Conservation (phyloP, 2,888 invertebrate genomes). For the Venusia cambrica region DNA sequence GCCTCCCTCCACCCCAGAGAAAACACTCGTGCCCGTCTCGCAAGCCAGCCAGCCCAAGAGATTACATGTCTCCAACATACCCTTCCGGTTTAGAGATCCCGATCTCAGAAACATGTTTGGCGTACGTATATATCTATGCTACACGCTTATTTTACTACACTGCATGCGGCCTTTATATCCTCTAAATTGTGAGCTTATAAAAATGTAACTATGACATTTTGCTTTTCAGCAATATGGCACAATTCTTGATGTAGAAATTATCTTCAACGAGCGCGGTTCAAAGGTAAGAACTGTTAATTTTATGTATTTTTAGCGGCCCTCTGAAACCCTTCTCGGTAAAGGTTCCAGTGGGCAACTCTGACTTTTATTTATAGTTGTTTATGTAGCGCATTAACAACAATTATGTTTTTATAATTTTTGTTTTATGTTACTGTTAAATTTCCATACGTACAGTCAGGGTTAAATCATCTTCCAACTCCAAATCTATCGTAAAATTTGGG, state of each 20-base stretch:
- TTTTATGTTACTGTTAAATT: neutral
- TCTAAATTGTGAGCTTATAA: conserved; percentile 25
- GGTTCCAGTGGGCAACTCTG: conserved; percentile 58
- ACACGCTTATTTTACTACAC: conserved; percentile 33
- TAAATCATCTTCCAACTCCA: no score
- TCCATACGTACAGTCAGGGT: no score
- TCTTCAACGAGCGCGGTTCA: conserved; percentile 99
- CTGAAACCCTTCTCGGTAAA: conserved; percentile 48
- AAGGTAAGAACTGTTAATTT: conserved; percentile 90
- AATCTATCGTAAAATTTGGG: no score
- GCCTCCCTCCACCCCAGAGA: conserved; percentile 64
- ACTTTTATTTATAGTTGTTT: conserved; percentile 27
- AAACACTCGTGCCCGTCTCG: conserved; percentile 75
- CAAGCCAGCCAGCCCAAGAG: conserved; percentile 91
- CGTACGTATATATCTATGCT: conserved; percentile 83
- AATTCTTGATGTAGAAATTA: conserved; percentile 99
- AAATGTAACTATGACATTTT: conserved; percentile 59
- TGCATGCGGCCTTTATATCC: conserved; percentile 38
- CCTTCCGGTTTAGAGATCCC: conserved; percentile 99
- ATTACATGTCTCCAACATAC: conserved; percentile 99
- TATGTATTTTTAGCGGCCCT: conserved; percentile 49
- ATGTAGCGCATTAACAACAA: conserved; percentile 23
- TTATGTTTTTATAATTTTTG: conserved; percentile 4
- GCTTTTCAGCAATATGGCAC: conserved; percentile 97
- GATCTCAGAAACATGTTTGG: conserved; percentile 99